Base-by-base conservation (phyloP, 2,113 vertebrate genomes). In the Sturnus vulgaris region DNA sequence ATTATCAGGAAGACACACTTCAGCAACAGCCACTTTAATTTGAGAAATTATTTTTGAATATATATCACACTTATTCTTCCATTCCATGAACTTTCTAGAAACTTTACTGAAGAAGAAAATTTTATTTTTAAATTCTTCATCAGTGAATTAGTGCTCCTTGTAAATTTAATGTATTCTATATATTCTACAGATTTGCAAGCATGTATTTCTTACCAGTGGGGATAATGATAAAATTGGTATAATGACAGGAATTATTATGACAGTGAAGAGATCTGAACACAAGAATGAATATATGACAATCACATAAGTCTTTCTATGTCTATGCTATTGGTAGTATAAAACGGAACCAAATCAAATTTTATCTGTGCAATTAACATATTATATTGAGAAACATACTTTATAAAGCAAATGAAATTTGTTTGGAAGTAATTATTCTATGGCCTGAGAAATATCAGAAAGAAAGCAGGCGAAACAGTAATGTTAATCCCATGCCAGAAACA, bases 191-290 rank as follows among this genome's bases (percentile, higher is more conserved):
- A 96, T 97, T 93, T 96, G 85, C 86, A 95, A 97, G 92, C 94
- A 90, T 89, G 73, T 91, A 96, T 91, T 95, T 97, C 88, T 96
- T 95, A 95, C 53, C 72, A 94, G 81, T 96, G 91, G 89, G 88
- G 95, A 97, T 97, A 96, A 96, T 95, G 90, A 95, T 69, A 95
- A 96, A 95, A 95, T 94, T 91, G 63, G 73, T 91, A 65, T 96
- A 97, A 97, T 96, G 95, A 97, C 93, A 87, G 96, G 79, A 96
- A 97, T 96, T 96, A 97, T 97, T 97, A 97, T 93, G 95, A 97
- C 93, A 97, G 93, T 86, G 65, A 73, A 96, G 96, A 97, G 82
- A 97, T 95, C 92, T 96, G 93, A 97, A 97, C 87, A 92, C 93
- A 70, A 94, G 95, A 96, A 92, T 80, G 92, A 96, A 96, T 96